Conservation (phyloP, 2,113 vertebrate genomes). For the Clarias magur region DNA sequence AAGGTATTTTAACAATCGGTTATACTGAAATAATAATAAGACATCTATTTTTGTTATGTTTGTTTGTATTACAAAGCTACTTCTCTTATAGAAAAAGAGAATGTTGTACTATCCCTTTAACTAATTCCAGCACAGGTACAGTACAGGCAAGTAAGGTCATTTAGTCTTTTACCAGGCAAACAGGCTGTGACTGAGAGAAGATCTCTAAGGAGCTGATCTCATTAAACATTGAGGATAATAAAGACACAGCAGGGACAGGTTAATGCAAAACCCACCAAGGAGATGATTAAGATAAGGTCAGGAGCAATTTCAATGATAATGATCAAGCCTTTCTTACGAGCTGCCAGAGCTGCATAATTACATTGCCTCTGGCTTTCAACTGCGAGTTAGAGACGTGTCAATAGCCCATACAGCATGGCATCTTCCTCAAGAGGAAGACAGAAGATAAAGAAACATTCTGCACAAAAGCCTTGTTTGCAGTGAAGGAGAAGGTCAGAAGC, state of each 20-base stretch:
- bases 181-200: conserved; percentile 15
- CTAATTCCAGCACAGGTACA: conserved; percentile 1
- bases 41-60: background rate
- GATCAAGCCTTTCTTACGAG: conserved; percentile 18
- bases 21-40: background rate
- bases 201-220: conserved; percentile 37
- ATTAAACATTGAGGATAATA: conserved; percentile 40
- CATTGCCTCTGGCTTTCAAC: conserved; percentile 29
- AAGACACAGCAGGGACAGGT: conserved; percentile 35
- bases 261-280: conserved; percentile 31
- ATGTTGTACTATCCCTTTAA: background rate
- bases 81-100: background rate
- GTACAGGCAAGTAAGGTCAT: conserved; percentile 10
- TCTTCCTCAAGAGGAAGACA: conserved; percentile 20
- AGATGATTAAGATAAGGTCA: conserved; percentile 42
- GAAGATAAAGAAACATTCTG: conserved; percentile 25
- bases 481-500: conserved; percentile 16
- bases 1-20: background rate
- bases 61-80: background rate
- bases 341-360: conserved; percentile 33
- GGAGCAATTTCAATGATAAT: conserved; percentile 39
- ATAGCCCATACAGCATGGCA: background rate
- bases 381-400: conserved; percentile 20
- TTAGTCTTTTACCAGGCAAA: conserved; percentile 14
- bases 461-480: conserved; percentile 21